These are phyloP conservation scores for Anagrus nilaparvatae DNA, from an alignment of 1,140 invertebrate species.

Conservation along the genomic window DNA sequence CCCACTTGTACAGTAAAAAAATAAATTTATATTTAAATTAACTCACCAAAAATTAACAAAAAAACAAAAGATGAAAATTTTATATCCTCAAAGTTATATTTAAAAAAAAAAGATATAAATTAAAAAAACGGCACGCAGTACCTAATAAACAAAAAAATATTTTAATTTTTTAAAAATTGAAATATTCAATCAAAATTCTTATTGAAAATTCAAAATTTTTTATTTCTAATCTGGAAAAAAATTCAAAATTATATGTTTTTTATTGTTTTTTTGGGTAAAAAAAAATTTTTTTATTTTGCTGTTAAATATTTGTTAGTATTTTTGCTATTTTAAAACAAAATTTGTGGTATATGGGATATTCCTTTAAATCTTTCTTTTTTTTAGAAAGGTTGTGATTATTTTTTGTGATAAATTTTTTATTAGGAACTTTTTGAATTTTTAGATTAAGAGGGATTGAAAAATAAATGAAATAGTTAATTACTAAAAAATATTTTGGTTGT, in stretches of 20 bases:
- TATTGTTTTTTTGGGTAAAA: conserved; percentile 15
- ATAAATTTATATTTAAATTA: conserved; percentile 22
- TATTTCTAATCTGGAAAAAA: conserved; percentile 27
- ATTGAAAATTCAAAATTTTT: conserved; percentile 34
- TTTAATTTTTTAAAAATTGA: too few relatives aligned
- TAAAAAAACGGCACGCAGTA: conserved; percentile 15
- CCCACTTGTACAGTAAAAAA: conserved; percentile 36
- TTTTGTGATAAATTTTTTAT: too few relatives aligned
- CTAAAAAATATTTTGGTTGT: conserved; percentile 15
- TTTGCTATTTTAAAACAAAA: conserved; percentile 2
- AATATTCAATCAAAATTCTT: too few relatives aligned
- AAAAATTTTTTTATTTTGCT: conserved; percentile 1
- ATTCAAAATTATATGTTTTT: conserved; percentile 1
- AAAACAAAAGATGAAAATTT: too few relatives aligned
- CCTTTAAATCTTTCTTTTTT: too few relatives aligned
- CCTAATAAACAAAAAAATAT: conserved; percentile 20
- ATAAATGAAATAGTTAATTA: conserved; percentile 10
- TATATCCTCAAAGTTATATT: too few relatives aligned
- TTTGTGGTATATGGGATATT: not conserved
- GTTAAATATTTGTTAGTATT: conserved; percentile 1
- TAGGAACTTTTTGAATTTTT: too few relatives aligned
- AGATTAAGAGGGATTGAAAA: conserved; percentile 6
- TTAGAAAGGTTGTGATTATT: too few relatives aligned
- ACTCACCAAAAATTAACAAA: conserved; percentile 7
- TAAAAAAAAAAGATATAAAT: not conserved